Base-by-base conservation (phyloP, 1,140 invertebrate genomes). In the Drosophila mayri region DNA sequence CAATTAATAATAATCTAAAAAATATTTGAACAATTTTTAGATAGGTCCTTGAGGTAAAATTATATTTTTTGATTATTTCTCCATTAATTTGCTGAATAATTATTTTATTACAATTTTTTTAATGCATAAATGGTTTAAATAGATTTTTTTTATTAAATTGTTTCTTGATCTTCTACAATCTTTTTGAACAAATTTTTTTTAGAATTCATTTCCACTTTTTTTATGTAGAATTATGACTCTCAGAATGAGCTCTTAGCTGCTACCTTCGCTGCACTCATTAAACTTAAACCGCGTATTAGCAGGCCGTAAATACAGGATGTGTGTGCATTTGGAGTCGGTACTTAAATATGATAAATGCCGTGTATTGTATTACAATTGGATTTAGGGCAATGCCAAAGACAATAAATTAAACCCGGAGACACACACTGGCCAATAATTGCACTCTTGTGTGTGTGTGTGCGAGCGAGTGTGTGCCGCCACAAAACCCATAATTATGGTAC, bases 261-360 rank as follows among this genome's bases (percentile, higher is more conserved):
- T 11, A n/a, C 28, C 38, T 47, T 35, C 47, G 46, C 30, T 65
- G 79, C 40, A 70, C 80, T 74, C 80, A 88, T 90, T 84, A 81
- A 88, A 88, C 76, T 50, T 90, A 90, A 88, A 88, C 85, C 85
- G 74, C 66, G 81, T 73, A 88, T 88, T 88, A 90, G 71, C 85
- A 90, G 86, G 54, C 85, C 78, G 52, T 90, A 90, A 90, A 90
- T 90, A 76, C 64, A 85, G 85, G 78, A 80, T 88, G 67, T 74
- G 84, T 75, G 78, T 78, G 65, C 38, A 40, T 88, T 76, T 80
- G 59, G 68, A 85, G 65, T 72, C 81, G 78, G 75, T 78, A 72
- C 66, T 90, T 90, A 90, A 90, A 90, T 84, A 90, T 90, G 85
- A 90, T 90, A 90, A 90, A 90, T 90, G 85, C 86, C 14, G 60